Evolutionary conservation across 1,140 invertebrate genomes (phyloP), one percentile per base, ranked within the genome.

Genomic region (Habropoda laboriosa): DNA sequence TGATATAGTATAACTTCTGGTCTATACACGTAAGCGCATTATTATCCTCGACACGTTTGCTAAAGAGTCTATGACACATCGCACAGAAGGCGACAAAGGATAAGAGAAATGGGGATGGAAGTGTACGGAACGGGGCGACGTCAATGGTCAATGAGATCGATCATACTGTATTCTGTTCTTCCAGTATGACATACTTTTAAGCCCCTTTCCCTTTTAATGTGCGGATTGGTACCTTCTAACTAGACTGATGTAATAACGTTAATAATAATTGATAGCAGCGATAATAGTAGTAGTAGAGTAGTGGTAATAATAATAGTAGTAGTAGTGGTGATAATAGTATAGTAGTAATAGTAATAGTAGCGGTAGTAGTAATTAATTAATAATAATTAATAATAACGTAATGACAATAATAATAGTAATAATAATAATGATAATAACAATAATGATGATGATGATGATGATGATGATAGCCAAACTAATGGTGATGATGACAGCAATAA

Each of bases 61-160:
- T 91, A 91, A 90, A 88, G 80, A 90, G 85, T 88, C 86, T 90
- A 88, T 86, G 73, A 89, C 74, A 85, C 72, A 81, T 86, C 83
- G 73, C 66, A 49, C 53, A 51, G 42, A 61, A 74, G 74, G 75
- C 57, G 80, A 80, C 35, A 61, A 86, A 79, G 79, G 74, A 57
- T 87, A 76, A 83, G 83, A 73, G 77, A 73, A 79, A 64, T 51
- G 38, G 73, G 86, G 87, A 90, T 83, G 90, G 88, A 91, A 90
- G 86, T 89, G 72, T 81, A 76, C 64, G 83, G 81, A 81, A 80
- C 67, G 86, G 89, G 89, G 90, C 87, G 80, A 86, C 90, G 80
- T 90, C 87, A 92, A 88, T 89, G 88, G 89, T 92, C 89, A 92
- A 90, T 92, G 92, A 93, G 92, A 93, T 93, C 92, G 87, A 87